These are phyloP conservation scores for Macrostomum lignano DNA, from an alignment of 1,140 invertebrate genomes.

Conservation along the genomic window DNA sequence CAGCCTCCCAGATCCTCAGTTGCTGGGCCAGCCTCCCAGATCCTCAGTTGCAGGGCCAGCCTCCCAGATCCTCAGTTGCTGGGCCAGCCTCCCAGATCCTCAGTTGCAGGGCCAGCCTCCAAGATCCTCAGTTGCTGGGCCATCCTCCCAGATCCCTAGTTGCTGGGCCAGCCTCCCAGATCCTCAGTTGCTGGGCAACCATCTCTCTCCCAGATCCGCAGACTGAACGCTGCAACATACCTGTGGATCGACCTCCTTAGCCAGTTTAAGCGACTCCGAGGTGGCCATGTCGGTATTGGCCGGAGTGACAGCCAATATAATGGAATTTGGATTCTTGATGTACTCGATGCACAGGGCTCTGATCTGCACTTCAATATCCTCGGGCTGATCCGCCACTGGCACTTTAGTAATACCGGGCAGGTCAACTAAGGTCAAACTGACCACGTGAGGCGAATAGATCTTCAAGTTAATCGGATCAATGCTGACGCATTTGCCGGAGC, in stretches of 20 bases:
- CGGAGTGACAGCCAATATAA: constrained; percentile 31
- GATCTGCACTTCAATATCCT: constrained; percentile 34
- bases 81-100: too few relatives aligned
- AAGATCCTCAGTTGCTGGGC: too few relatives aligned
- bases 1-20: too few relatives aligned
- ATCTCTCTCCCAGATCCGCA: too few relatives aligned
- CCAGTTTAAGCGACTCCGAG: constrained; percentile 26
- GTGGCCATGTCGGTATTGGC: constrained; percentile 29
- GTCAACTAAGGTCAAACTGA: constrained; percentile 87
- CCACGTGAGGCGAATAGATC: constrained; percentile 61
- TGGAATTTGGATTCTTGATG: constrained; percentile 35
- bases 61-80: too few relatives aligned
- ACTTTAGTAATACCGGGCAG: constrained; percentile 91
- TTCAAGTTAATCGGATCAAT: constrained; percentile 79
- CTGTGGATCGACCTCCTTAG: constrained; percentile 20
- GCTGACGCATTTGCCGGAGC: constrained; percentile 68
- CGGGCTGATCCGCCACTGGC: constrained; percentile 35
- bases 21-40: too few relatives aligned
- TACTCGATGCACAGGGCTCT: constrained; percentile 31
- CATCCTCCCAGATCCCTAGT: too few relatives aligned
- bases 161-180: too few relatives aligned
- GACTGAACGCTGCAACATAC: background rate
- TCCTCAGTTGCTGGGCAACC: too few relatives aligned
- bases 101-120: too few relatives aligned
- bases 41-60: too few relatives aligned